phyloP scores from a whole-genome alignment of 2,888 invertebrate genomes.

The Boloria euphrosyne region DNA sequence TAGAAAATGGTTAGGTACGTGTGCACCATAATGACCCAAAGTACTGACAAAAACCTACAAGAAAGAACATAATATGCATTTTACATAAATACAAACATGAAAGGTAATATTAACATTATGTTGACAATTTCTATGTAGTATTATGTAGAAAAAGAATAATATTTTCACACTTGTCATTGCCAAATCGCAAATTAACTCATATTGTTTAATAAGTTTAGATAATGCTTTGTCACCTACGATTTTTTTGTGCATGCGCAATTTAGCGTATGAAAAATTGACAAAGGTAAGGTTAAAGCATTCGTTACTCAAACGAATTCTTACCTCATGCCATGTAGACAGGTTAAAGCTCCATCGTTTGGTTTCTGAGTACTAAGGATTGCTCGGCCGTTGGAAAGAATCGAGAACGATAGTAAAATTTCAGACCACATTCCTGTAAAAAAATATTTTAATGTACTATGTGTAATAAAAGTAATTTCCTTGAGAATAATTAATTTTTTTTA shows the following conservation, averaged over 20 bases:
- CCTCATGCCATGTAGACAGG: slow-evolving; percentile 90
- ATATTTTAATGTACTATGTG: neutral
- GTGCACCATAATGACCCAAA: slow-evolving; percentile 93
- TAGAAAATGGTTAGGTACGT: slow-evolving; percentile 91
- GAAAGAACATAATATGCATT: slow-evolving; percentile 28
- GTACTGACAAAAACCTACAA: slow-evolving; percentile 86
- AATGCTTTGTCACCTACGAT: neutral
- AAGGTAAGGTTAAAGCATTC: slow-evolving; percentile 5
- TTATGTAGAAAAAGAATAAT: too few relatives aligned
- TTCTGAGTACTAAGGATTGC: slow-evolving; percentile 88
- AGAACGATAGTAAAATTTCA: slow-evolving; percentile 87
- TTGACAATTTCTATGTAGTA: too few relatives aligned
- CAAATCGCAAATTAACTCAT: too few relatives aligned
- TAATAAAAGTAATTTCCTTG: too few relatives aligned
- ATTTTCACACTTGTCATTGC: too few relatives aligned
- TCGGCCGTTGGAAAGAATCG: slow-evolving; percentile 87
- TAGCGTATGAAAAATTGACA: slow-evolving; percentile 3
- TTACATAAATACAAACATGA: too few relatives aligned
- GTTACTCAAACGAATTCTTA: slow-evolving; percentile 42
- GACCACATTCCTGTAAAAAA: slow-evolving; percentile 77
- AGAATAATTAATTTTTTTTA: neutral
- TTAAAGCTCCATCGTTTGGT: slow-evolving; percentile 85
- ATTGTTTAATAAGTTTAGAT: too few relatives aligned
- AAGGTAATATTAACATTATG: too few relatives aligned
- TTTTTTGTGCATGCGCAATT: neutral